Evolutionary conservation across 2,113 vertebrate genomes (phyloP), one percentile per base, ranked within the genome.

Genomic region (Lepus americanus): DNA sequence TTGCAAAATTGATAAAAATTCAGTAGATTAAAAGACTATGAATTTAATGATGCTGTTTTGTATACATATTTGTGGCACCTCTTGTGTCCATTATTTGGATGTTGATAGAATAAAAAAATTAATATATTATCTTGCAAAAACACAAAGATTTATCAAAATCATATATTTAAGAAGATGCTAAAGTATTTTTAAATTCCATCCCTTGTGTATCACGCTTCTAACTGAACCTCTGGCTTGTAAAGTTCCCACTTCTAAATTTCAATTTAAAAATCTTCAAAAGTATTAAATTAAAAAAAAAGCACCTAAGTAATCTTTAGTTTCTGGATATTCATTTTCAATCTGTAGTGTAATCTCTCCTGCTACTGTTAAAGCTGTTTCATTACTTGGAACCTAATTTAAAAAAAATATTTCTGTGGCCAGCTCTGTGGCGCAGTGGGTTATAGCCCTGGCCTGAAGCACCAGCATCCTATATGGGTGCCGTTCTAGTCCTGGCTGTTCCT

Each of bases 1-100:
- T 91, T 92, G 36, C 94, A 70, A 83, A 86, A 39, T 81, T 90
- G 39, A 88, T 85, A 85, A 77, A 67, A 67, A 92, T 95, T 97
- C 36, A 70, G 19, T 90, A 81, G 4, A 25, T 91, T 44, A 94
- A 95, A 90, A 64, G 5, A 14, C 63, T 87, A 53, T 92, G 79
- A 86, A 33, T 72, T 92, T 89, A 87, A 92, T 33, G n/a, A 93
- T 95, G 51, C 6, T 64, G 5, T 92, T 55, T 92, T 66, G 27
- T 92, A 69, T 94, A 29, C 66, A 87, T 76, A 64, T 94, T 79
- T 91, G 16, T 88, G 66, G 88, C 29, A 69, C 5, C 39, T 20
- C 53, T 77, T 29, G 25, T 74, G 36, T 92, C 36, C 92, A 89
- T 93, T 72, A 59, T 87, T 16, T 95, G n/a, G 67, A 92, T 82